Percentiles rank a stretch among this genome's conserved stretches.
phyloP scores from a whole-genome alignment of 2,113 vertebrate genomes.

The Colistium nudipinnis region DNA sequence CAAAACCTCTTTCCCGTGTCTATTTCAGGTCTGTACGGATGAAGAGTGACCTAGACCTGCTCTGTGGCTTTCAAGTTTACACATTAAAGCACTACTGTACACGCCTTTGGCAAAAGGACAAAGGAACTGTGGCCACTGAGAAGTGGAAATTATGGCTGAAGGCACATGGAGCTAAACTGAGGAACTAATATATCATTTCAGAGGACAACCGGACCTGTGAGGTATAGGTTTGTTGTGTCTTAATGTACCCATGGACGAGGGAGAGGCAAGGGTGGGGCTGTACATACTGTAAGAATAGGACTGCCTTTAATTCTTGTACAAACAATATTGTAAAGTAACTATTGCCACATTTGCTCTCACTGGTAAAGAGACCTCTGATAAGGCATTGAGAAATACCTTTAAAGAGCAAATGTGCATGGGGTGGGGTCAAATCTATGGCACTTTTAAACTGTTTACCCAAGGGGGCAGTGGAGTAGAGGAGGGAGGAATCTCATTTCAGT shows the following conservation, averaged over 20 bases:
- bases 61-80: constrained; percentile 75
- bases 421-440: constrained; percentile 69
- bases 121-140: constrained; percentile 61
- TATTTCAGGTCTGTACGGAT: constrained; percentile 94
- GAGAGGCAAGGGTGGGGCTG: constrained; percentile 54
- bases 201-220: constrained; percentile 65
- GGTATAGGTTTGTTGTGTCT: constrained; percentile 61
- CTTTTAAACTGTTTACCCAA: constrained; percentile 76
- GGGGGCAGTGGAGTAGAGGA: constrained; percentile 57
- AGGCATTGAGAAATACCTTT: constrained; percentile 63
- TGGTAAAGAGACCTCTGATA: constrained; percentile 68
- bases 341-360: constrained; percentile 75
- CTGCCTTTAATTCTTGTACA: constrained; percentile 83
- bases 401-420: constrained; percentile 33
- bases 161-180: constrained; percentile 79
- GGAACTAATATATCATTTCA: constrained; percentile 75
- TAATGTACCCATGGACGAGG: constrained; percentile 58
- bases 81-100: constrained; percentile 91
- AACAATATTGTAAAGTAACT: constrained; percentile 84
- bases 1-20: constrained; percentile 3
- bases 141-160: constrained; percentile 61
- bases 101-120: constrained; percentile 85
- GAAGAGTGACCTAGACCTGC: constrained; percentile 88
- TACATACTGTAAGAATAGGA: constrained; percentile 84
- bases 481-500: constrained; percentile 42